Conservation (phyloP, 2,113 vertebrate species). For the Cinclus mexicanus region DNA sequence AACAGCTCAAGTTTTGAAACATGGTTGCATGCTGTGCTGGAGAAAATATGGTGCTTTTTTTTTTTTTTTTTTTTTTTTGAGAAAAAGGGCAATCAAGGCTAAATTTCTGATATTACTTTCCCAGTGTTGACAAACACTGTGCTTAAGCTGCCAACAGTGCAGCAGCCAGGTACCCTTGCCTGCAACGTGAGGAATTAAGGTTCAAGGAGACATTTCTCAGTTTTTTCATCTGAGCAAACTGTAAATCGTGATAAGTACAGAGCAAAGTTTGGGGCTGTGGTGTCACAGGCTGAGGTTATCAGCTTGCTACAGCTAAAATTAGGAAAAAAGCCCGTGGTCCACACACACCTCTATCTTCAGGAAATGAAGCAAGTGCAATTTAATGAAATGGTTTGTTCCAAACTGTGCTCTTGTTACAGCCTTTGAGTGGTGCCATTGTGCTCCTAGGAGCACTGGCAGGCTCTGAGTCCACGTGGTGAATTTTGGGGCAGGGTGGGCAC, state of each 20-base stretch:
- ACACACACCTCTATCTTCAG: neutral
- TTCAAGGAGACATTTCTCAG: neutral
- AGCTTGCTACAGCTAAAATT: neutral
- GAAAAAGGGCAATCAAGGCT: neutral
- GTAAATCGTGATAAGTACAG: slow-evolving; percentile 22
- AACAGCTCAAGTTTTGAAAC: neutral
- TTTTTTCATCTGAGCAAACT: neutral
- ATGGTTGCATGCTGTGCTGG: neutral
- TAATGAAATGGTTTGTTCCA: neutral
- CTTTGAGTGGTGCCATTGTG: neutral
- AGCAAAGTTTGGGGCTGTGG: neutral
- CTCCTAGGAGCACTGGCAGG: neutral
- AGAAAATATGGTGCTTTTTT: neutral
- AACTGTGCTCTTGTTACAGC: neutral
- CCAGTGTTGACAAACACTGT: neutral
- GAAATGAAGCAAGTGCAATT: neutral
- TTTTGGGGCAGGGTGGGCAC: neutral
- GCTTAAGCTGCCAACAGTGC: neutral
- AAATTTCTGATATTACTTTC: neutral
- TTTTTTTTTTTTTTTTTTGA: neutral
- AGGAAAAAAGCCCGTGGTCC: neutral
- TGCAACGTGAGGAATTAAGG: neutral
- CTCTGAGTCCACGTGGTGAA: neutral
- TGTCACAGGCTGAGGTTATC: slow-evolving; percentile 29
- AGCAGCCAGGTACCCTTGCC: neutral